These are phyloP conservation scores for Chaetops frenatus DNA, from an alignment of 2,113 vertebrate genomes.

Conservation along the genomic window DNA sequence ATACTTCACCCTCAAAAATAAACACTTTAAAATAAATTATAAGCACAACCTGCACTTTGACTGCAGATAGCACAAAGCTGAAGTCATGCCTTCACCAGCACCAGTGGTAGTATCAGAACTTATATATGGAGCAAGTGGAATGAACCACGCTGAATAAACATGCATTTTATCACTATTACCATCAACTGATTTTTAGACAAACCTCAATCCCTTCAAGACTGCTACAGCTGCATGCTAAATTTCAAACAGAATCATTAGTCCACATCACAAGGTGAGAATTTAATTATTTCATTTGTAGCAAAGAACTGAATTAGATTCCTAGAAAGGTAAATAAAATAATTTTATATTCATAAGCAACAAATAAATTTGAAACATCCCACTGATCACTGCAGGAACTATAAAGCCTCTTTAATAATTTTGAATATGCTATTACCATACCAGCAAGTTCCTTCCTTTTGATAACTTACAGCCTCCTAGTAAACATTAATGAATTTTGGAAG, in stretches of 20 bases:
- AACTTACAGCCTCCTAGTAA: not conserved
- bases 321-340: conserved; percentile 24
- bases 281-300: not conserved
- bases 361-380: not conserved
- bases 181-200: not conserved
- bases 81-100: not conserved
- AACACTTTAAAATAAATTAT: not conserved
- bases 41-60: not conserved
- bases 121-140: not conserved
- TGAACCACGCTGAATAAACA: not conserved
- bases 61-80: not conserved
- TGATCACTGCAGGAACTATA: not conserved
- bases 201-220: not conserved
- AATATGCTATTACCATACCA: not conserved
- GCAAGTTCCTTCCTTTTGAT: not conserved
- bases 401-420: not conserved
- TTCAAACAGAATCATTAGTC: not conserved
- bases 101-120: not conserved
- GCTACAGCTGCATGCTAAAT: not conserved
- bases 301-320: not conserved
- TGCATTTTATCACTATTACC: not conserved
- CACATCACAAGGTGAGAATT: not conserved
- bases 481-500: not conserved
- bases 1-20: not conserved
- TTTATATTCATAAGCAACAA: not conserved